These are phyloP conservation scores for Standfussiana lucernea DNA, from an alignment of 2,888 invertebrate genomes.

Conservation along the genomic window DNA sequence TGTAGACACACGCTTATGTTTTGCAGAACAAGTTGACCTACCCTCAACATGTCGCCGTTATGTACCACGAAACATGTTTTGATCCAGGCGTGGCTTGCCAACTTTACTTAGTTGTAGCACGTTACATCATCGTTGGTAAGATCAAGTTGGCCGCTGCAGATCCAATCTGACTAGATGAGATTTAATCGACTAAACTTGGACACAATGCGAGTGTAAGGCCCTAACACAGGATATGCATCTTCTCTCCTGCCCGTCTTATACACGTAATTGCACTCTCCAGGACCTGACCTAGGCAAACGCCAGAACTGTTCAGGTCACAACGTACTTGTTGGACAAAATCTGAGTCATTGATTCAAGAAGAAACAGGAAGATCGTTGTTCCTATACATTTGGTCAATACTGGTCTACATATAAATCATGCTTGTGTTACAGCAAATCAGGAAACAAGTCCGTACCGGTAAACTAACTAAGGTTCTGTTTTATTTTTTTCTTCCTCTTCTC, in stretches of 20 bases:
- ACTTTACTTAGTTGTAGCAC: conserved; percentile 8
- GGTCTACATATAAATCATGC: too few relatives aligned
- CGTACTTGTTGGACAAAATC: background rate
- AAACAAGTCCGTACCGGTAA: too few relatives aligned
- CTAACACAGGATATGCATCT: background rate
- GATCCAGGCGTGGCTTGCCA: conserved; percentile 36
- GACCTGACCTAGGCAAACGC: background rate
- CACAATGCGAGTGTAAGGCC: background rate
- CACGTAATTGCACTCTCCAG: background rate
- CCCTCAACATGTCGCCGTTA: conserved; percentile 33
- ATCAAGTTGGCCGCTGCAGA: background rate
- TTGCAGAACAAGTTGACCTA: conserved; percentile 33
- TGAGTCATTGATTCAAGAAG: background rate
- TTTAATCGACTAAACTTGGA: background rate
- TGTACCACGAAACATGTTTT: conserved; percentile 26
- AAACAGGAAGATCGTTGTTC: background rate
- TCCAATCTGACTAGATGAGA: background rate
- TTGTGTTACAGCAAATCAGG: too few relatives aligned
- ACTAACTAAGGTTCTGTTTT: too few relatives aligned
- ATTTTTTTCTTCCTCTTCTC: too few relatives aligned
- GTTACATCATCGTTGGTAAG: background rate
- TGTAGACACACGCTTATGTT: conserved; percentile 5
- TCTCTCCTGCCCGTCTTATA: background rate
- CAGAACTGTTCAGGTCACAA: background rate
- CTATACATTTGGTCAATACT: too few relatives aligned